A percentile compares a stretch with the other conserved stretches of the same genome.
These are phyloP conservation scores for Eleginops maclovinus DNA, from an alignment of 2,113 vertebrate species.

Conservation along the genomic window DNA sequence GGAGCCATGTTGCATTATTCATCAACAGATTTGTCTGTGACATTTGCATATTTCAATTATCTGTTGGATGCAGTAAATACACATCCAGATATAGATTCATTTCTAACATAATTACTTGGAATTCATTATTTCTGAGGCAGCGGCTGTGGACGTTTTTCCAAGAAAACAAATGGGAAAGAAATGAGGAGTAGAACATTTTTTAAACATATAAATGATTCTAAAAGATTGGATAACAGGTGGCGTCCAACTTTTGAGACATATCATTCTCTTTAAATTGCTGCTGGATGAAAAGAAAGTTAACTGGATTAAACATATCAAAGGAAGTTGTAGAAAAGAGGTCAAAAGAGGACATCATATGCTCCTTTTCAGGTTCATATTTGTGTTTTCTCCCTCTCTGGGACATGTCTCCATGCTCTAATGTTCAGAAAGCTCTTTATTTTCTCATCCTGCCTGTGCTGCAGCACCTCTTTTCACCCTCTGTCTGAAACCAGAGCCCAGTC, in stretches of 20 bases:
- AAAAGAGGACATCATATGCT: too few relatives aligned
- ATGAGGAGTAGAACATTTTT: neutral
- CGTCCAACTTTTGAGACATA: neutral
- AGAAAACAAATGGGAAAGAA: slow-evolving; percentile 23
- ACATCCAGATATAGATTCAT: slow-evolving; percentile 34
- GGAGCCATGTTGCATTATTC: slow-evolving; percentile 47
- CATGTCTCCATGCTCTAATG: too few relatives aligned
- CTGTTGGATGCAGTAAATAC: slow-evolving; percentile 18
- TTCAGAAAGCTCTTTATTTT: too few relatives aligned
- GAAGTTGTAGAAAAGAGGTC: neutral
- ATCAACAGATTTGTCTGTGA: slow-evolving; percentile 21
- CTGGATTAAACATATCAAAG: neutral
- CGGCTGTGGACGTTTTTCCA: neutral
- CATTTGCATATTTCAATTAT: slow-evolving; percentile 61
- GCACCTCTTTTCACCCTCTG: too few relatives aligned
- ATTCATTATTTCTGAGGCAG: slow-evolving; percentile 30
- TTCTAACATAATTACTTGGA: neutral
- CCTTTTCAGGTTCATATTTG: too few relatives aligned
- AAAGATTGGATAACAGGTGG: neutral
- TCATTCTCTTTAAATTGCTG: neutral
- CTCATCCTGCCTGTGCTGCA: too few relatives aligned
- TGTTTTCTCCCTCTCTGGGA: too few relatives aligned
- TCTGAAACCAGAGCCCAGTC: too few relatives aligned
- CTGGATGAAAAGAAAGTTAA: neutral
- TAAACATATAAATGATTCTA: neutral